Conservation (phyloP, 2,797 vertebrate genomes). For the Sternotherus odoratus region DNA sequence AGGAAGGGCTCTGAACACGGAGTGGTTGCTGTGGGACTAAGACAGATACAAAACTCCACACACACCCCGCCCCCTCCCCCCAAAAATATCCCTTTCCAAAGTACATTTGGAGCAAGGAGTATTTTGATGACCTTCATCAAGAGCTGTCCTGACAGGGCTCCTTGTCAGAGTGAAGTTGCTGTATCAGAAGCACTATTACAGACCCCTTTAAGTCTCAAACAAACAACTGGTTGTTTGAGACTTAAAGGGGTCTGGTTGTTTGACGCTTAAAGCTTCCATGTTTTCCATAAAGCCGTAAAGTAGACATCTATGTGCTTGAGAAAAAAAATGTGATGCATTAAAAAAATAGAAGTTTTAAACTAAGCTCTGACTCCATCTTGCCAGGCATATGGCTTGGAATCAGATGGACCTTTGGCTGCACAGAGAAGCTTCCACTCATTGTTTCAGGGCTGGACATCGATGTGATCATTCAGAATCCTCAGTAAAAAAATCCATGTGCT, state of each 20-base stretch:
- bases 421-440: not conserved
- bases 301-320: not conserved
- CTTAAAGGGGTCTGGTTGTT: not conserved
- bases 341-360: not conserved
- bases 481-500: too few species aligned
- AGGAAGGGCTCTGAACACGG: slow-evolving; percentile 31
- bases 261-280: not conserved
- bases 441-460: not conserved
- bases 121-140: slow-evolving; percentile 19
- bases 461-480: not conserved
- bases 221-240: not conserved
- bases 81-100: not conserved
- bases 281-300: not conserved
- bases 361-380: not conserved
- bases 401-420: not conserved
- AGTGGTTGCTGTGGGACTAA: not conserved
- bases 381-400: not conserved
- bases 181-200: not conserved
- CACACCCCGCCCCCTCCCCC: not conserved
- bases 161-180: not conserved
- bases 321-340: not conserved
- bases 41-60: not conserved
- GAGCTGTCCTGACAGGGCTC: not conserved
- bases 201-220: too few species aligned
- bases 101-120: not conserved